phyloP scores from a whole-genome alignment of 1,140 invertebrate species.

The Octopus bimaculoides region DNA sequence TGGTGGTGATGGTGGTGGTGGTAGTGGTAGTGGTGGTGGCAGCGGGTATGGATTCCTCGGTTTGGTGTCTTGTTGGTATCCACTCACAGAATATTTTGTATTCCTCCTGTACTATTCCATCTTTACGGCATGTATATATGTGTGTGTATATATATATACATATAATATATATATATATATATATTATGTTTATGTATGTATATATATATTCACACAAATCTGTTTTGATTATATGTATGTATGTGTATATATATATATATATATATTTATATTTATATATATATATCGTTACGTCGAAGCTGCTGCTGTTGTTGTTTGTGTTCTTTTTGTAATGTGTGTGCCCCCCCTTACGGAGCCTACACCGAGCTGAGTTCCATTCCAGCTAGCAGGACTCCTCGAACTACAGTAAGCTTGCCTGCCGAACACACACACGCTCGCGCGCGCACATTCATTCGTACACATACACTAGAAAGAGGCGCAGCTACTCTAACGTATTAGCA shows the following conservation, averaged over 20 bases:
- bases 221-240: background rate
- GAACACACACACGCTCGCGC: background rate
- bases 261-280: constrained; percentile 1
- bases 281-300: background rate
- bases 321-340: background rate
- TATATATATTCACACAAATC: background rate
- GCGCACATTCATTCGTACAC: background rate
- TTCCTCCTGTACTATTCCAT: too few species aligned
- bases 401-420: background rate
- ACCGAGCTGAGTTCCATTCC: background rate
- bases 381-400: background rate
- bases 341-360: background rate
- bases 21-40: too few species aligned
- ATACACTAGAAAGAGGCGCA: background rate
- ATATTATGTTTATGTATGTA: background rate
- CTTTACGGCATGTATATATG: background rate
- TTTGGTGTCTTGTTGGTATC: too few species aligned
- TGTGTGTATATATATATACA: background rate
- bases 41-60: too few species aligned
- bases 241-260: background rate
- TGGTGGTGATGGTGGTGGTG: too few species aligned
- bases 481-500: too few species aligned
- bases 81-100: too few species aligned
- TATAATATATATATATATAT: constrained; percentile 1
- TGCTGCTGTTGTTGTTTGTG: background rate